Conservation (phyloP, 2,113 vertebrate genomes). For the Quiscalus mexicanus region DNA sequence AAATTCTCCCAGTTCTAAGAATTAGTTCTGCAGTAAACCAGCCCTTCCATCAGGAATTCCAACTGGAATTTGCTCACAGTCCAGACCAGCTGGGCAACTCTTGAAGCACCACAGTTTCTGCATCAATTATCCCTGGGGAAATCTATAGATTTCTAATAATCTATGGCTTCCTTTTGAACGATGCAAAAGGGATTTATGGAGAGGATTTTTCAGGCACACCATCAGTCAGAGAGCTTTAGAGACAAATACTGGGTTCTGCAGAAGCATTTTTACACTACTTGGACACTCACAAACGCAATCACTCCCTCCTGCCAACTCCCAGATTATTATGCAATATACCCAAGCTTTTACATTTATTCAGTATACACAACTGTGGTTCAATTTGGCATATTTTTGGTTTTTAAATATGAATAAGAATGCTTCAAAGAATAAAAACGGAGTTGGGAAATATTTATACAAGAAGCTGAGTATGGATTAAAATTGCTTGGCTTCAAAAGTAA, state of each 20-base stretch:
- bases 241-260: not conserved
- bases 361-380: not conserved
- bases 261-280: not conserved
- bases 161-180: not conserved
- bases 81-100: not conserved
- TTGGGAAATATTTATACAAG: constrained; percentile 54
- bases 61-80: not conserved
- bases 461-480: constrained; percentile 45
- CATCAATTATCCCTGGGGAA: not conserved
- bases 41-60: not conserved
- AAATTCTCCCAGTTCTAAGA: not conserved
- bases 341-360: not conserved
- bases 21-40: not conserved
- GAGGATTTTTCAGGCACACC: not conserved
- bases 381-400: constrained; percentile 22
- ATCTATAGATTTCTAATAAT: not conserved
- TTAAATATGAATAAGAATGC: constrained; percentile 58
- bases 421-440: constrained; percentile 47
- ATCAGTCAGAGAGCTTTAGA: not conserved
- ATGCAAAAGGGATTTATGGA: not conserved
- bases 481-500: constrained; percentile 55
- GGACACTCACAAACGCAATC: not conserved
- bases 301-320: not conserved
- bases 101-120: not conserved
- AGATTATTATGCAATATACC: not conserved